Evolutionary conservation across 2,888 invertebrate genomes (phyloP).

Genomic region (Pandemis cinnamomeana): DNA sequence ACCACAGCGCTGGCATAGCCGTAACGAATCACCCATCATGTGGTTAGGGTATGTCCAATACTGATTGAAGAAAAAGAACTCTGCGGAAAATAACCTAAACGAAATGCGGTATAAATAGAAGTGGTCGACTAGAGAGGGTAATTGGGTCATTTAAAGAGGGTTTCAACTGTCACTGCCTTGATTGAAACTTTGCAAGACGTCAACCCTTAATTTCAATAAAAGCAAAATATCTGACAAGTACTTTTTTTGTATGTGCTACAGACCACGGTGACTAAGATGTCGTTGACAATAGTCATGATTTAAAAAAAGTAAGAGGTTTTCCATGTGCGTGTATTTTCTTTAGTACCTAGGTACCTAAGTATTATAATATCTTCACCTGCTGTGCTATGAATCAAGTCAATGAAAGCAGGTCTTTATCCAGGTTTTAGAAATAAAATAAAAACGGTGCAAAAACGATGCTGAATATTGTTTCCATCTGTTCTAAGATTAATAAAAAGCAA

Average conservation of each 20-base stretch:
- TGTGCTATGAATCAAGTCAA: too few relatives aligned
- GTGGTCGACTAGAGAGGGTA: background rate
- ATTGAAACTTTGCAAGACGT: background rate
- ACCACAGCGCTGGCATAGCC: constrained; percentile 54
- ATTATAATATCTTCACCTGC: too few relatives aligned
- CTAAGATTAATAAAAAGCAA: constrained; percentile 9
- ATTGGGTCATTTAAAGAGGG: background rate
- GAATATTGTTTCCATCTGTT: constrained; percentile 35
- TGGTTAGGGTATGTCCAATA: constrained; percentile 47
- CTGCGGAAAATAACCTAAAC: background rate
- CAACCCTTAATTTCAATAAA: too few relatives aligned
- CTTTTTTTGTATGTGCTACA: too few relatives aligned
- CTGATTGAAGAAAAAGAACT: constrained; percentile 33
- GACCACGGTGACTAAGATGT: too few relatives aligned
- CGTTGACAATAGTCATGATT: too few relatives aligned
- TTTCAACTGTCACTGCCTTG: background rate
- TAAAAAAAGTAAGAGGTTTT: too few relatives aligned
- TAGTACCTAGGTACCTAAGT: too few relatives aligned
- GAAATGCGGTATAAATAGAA: background rate
- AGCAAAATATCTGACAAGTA: background rate
- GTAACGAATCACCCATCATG: constrained; percentile 56
- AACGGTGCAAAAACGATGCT: background rate
- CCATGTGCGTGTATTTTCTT: too few relatives aligned
- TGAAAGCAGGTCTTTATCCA: background rate
- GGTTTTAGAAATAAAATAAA: background rate